These are phyloP conservation scores for Kradibia gibbosae DNA, from an alignment of 1,140 invertebrate genomes.

Conservation along the genomic window DNA sequence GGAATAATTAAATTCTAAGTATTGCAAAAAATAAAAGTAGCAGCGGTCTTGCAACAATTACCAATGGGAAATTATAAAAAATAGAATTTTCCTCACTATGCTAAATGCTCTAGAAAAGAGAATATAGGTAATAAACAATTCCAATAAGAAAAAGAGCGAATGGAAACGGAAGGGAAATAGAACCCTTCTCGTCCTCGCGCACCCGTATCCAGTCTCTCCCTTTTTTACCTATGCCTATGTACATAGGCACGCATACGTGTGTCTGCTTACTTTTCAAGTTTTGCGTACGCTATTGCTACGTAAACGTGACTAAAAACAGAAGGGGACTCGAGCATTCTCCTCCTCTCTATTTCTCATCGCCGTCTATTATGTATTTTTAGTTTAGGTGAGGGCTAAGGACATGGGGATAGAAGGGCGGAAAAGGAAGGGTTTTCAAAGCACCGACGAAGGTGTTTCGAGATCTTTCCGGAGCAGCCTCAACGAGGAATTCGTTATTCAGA, in stretches of 20 bases:
- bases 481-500: background rate
- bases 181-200: conserved; percentile 1
- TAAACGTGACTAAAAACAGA: conserved; percentile 49
- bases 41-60: background rate
- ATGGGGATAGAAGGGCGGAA: conserved; percentile 6
- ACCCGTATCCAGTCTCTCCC: background rate
- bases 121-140: background rate
- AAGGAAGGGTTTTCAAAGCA: conserved; percentile 14
- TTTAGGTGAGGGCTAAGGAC: conserved; percentile 15
- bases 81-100: conserved; percentile 29
- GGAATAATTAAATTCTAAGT: background rate
- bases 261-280: conserved; percentile 37
- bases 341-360: background rate
- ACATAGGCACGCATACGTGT: background rate
- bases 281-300: conserved; percentile 13
- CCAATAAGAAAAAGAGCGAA: conserved; percentile 1
- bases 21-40: background rate
- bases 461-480: conserved; percentile 28
- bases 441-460: conserved; percentile 43
- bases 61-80: background rate
- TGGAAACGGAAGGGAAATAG: conserved; percentile 27
- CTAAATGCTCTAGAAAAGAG: conserved; percentile 17
- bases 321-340: conserved; percentile 16
- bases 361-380: conserved; percentile 50
- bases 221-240: background rate